phyloP scores from a whole-genome alignment of 53 echinoderm and acorn worm species.

The Antedon mediterranea region DNA sequence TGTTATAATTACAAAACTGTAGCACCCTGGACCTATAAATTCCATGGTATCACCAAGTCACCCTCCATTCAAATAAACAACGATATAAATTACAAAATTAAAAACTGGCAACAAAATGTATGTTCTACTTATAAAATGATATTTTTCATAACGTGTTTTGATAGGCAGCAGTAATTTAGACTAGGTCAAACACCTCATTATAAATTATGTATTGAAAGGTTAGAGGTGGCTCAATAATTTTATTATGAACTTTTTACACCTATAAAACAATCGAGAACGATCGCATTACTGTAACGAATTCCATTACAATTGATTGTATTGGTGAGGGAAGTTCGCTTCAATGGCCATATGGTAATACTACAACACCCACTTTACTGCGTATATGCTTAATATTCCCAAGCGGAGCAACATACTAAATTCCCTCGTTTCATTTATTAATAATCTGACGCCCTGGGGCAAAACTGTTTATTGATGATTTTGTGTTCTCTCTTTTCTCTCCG shows the following conservation, averaged over 20 bases:
- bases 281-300: neutral
- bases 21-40: too few species aligned
- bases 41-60: too few species aligned
- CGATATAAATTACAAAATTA: neutral
- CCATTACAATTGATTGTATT: neutral
- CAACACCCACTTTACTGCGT: too few species aligned
- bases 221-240: neutral
- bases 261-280: neutral
- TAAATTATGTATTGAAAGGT: neutral
- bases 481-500: neutral
- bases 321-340: neutral
- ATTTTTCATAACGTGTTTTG: neutral
- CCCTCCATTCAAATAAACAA: too few species aligned
- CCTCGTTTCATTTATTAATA: neutral
- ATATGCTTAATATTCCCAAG: too few species aligned
- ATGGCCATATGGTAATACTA: neutral
- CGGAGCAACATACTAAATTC: neutral
- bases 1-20: too few species aligned
- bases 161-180: neutral
- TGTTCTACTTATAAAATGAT: too few species aligned
- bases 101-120: too few species aligned
- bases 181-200: neutral
- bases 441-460: neutral
- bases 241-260: neutral
- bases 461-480: neutral